Conservation (phyloP, 2,113 vertebrate genomes). For the Chloropsis hardwickii region DNA sequence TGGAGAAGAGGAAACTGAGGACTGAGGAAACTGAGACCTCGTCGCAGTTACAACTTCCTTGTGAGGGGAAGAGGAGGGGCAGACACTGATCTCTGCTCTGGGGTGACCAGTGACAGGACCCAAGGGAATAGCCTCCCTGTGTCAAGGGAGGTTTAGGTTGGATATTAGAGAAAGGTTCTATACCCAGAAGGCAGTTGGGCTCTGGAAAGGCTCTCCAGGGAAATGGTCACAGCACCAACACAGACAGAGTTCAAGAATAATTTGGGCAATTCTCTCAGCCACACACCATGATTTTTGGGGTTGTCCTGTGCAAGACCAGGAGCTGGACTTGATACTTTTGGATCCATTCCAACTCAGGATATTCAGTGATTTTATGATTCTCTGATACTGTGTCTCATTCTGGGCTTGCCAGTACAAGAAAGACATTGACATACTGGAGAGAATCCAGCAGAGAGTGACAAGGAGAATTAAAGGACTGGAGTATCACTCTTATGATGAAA, state of each 20-base stretch:
- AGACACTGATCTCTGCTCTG: neutral
- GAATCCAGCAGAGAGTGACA: neutral
- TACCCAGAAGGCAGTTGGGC: rapidly evolving
- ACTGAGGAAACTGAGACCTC: neutral
- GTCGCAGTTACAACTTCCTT: neutral
- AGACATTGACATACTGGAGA: neutral
- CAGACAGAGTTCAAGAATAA: neutral
- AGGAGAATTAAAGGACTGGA: neutral
- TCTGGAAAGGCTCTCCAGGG: neutral
- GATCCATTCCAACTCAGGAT: neutral
- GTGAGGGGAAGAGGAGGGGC: neutral
- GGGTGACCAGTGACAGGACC: neutral
- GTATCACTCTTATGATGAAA: neutral
- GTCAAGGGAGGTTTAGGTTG: neutral
- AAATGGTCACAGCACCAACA: neutral
- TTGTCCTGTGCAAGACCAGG: neutral
- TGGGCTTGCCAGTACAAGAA: neutral
- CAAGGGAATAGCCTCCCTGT: neutral
- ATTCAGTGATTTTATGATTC: neutral
- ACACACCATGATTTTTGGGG: neutral
- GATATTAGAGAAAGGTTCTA: neutral
- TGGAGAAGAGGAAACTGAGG: neutral
- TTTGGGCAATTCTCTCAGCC: neutral
- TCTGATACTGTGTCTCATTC: neutral
- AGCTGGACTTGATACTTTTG: neutral